Conservation (phyloP, 2,888 invertebrate genomes). For the Cantharis flavilabris region DNA sequence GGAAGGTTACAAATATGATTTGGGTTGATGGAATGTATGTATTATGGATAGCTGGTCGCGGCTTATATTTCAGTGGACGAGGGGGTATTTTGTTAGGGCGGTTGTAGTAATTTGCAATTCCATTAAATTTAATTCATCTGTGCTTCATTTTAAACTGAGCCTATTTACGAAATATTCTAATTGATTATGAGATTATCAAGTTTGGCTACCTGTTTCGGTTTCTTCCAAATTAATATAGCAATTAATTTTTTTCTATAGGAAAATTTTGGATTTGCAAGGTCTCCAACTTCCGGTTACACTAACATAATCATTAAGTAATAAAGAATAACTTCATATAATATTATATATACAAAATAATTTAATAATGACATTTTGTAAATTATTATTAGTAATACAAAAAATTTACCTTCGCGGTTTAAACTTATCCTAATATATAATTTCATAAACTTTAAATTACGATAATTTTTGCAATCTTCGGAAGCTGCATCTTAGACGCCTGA, state of each 20-base stretch:
- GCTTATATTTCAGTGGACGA: conserved; percentile 45
- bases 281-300: neutral
- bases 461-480: neutral
- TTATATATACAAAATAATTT: neutral
- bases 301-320: neutral
- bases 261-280: neutral
- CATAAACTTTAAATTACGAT: neutral
- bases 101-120: conserved; percentile 26
- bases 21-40: conserved; percentile 49
- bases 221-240: neutral
- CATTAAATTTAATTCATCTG: conserved; percentile 38
- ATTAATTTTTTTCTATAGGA: neutral
- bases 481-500: neutral
- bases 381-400: neutral
- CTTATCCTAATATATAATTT: neutral
- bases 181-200: neutral
- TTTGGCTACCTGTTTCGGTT: neutral
- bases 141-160: conserved; percentile 32
- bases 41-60: conserved; percentile 46
- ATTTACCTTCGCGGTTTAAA: neutral
- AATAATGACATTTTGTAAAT: neutral
- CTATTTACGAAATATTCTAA: neutral
- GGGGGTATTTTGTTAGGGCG: conserved; percentile 21
- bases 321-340: neutral
- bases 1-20: conserved; percentile 51